These are phyloP conservation scores for Tympanoctomys barrerae DNA, from an alignment of 2,797 vertebrate genomes.

Conservation along the genomic window DNA sequence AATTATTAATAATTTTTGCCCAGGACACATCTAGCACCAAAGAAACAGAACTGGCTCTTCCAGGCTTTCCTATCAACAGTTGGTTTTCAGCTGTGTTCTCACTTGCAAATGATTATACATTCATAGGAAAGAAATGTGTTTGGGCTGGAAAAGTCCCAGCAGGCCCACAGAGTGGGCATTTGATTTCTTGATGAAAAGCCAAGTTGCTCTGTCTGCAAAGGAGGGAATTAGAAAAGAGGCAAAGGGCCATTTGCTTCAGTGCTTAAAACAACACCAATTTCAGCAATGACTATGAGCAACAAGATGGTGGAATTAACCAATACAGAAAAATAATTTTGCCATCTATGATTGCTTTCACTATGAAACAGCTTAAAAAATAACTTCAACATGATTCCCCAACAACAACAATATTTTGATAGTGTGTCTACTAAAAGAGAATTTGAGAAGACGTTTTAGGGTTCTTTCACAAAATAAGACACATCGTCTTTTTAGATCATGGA, in stretches of 20 bases:
- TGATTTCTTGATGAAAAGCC: slow-evolving; percentile 79
- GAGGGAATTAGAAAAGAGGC: slow-evolving; percentile 51
- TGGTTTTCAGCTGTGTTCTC: slow-evolving; percentile 67
- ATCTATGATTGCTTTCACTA: slow-evolving; percentile 18
- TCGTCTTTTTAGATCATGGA: slow-evolving; percentile 36
- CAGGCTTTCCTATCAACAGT: slow-evolving; percentile 65
- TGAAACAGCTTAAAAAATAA: slow-evolving; percentile 70
- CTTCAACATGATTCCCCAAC: slow-evolving; percentile 56
- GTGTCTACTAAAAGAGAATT: slow-evolving; percentile 51
- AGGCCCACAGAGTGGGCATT: slow-evolving; percentile 81
- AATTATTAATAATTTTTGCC: slow-evolving; percentile 47
- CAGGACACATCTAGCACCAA: slow-evolving; percentile 14
- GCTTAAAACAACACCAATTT: slow-evolving; percentile 75
- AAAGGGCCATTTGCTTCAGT: slow-evolving; percentile 68
- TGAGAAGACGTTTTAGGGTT: slow-evolving; percentile 48
- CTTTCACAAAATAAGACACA: slow-evolving; percentile 44
- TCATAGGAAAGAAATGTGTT: slow-evolving; percentile 81
- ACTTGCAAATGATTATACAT: slow-evolving; percentile 82
- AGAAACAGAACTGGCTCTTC: slow-evolving; percentile 55
- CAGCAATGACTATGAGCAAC: slow-evolving; percentile 60
- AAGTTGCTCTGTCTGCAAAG: slow-evolving; percentile 78
- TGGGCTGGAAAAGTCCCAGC: slow-evolving; percentile 81
- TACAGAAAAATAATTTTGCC: slow-evolving; percentile 61
- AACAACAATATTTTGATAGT: slow-evolving; percentile 59
- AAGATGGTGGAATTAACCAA: slow-evolving; percentile 66